Evolutionary conservation across 2,888 invertebrate species (phyloP), one percentile per base, ranked within the genome.

Genomic region (Callinectes sapidus): DNA sequence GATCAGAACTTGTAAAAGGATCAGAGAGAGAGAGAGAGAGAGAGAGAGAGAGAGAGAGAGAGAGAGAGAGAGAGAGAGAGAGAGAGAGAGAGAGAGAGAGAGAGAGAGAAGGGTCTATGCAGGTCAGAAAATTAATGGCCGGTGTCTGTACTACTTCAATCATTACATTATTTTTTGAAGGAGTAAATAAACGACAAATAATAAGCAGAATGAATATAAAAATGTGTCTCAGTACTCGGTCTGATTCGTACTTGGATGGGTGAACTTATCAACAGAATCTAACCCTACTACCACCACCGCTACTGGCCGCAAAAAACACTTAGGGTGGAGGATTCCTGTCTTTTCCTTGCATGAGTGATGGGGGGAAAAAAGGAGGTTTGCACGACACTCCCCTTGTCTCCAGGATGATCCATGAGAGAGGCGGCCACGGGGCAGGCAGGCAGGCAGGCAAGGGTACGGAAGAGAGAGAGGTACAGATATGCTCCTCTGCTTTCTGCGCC

Each of bases 31-130:
- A 71, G n/a, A 10, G 32, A 39, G 35, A 23, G 42, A 18, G 42
- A 86, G 39, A 39, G 35, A 35, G 35, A 86, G 86, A 86, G 86
- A 86, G 32, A 86, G 86, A 86, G 86, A 86, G 86, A 86, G 87
- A 87, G 39, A 42, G 87, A 87, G 35, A 81, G 77, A 81, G 35
- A 81, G 77, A 81, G 77, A 35, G 54, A 87, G n/a, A 54, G n/a
- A 32, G 32, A 54, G 54, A 32, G 32, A 54, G 32, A 32, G 42
- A 87, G 32, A 42, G 42, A 87, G 42, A 85, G 85, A 85, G 77
- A 77, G 77, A 77, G 32, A 77, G 32, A 77, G 28, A 32, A 14
- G 23, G 42, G n/a, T n/a, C n/a, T n/a, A n/a, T n/a, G n/a, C n/a
- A n/a, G n/a, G n/a, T n/a, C n/a, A n/a, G n/a, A n/a, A n/a, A n/a